Conservation (phyloP, 2,888 invertebrate species). For the Nephrotoma guestfalica region DNA sequence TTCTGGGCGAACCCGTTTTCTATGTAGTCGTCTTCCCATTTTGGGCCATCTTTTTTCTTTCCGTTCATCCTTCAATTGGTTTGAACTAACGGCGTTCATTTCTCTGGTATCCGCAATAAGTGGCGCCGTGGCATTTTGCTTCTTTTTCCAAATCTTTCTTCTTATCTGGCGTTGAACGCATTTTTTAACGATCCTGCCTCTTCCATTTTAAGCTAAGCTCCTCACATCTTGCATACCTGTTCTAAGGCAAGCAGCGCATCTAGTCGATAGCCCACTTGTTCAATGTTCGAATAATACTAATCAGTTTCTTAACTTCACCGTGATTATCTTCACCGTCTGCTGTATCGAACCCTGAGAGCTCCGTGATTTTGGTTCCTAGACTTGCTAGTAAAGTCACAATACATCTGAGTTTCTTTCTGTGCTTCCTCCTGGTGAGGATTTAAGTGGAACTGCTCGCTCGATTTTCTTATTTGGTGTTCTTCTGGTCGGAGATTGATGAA, state of each 20-base stretch:
- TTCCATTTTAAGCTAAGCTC: not conserved
- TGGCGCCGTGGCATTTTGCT: not conserved
- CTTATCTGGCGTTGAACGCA: not conserved
- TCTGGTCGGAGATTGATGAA: too few relatives aligned
- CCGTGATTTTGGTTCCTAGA: too few relatives aligned
- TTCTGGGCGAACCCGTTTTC: not conserved
- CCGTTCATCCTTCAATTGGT: not conserved
- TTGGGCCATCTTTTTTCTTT: not conserved
- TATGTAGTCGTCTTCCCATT: not conserved
- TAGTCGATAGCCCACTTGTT: not conserved
- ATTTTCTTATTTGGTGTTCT: too few relatives aligned
- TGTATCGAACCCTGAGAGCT: not conserved
- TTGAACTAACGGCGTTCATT: not conserved
- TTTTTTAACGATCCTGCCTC: not conserved
- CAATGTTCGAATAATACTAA: not conserved
- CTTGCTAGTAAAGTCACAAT: too few relatives aligned
- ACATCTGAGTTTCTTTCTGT: too few relatives aligned
- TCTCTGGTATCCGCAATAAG: not conserved
- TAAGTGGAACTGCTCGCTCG: too few relatives aligned
- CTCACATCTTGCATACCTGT: not conserved
- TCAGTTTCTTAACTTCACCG: not conserved
- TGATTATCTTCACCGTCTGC: not conserved
- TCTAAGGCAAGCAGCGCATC: not conserved
- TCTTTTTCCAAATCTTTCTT: not conserved
- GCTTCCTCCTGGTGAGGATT: too few relatives aligned